These are phyloP conservation scores for Cancer borealis DNA, from an alignment of 2,888 invertebrate genomes.

Conservation along the genomic window DNA sequence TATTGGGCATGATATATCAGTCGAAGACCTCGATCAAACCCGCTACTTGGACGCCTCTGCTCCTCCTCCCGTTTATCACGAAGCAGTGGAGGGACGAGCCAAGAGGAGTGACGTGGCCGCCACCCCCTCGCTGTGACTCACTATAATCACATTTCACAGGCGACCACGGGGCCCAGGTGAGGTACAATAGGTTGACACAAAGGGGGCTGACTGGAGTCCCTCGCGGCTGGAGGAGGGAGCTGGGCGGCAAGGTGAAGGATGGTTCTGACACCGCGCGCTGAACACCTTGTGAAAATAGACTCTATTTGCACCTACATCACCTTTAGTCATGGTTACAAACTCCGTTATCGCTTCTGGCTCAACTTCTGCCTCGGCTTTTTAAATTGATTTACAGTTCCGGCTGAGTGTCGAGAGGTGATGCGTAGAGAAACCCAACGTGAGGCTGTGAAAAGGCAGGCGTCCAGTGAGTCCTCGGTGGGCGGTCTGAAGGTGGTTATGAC, in stretches of 20 bases:
- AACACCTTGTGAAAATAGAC: conserved; percentile 61
- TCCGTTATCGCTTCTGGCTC: background rate
- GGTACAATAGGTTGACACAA: conserved; percentile 32
- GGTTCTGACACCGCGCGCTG: conserved; percentile 53
- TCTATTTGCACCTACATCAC: background rate
- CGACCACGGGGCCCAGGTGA: background rate
- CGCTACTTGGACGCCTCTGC: conserved; percentile 60
- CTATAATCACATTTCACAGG: conserved; percentile 29
- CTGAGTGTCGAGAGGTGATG: conserved; percentile 33
- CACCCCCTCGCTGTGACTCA: conserved; percentile 27
- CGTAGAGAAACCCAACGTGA: conserved; percentile 49
- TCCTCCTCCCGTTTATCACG: conserved; percentile 30
- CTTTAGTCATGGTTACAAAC: background rate
- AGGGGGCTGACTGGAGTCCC: conserved; percentile 6
- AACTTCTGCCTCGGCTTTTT: conserved; percentile 30
- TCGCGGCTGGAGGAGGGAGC: conserved; percentile 23
- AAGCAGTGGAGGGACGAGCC: background rate
- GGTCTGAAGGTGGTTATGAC: conserved; percentile 52
- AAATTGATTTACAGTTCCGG: conserved; percentile 43
- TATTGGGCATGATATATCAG: conserved; percentile 76
- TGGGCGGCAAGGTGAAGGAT: conserved; percentile 64
- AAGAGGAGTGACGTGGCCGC: background rate
- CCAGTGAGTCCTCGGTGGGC: conserved; percentile 8
- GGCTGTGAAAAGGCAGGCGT: conserved; percentile 50
- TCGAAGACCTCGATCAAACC: conserved; percentile 70